Evolutionary conservation across 2,113 vertebrate genomes (phyloP).

Genomic region (Stegostoma tigrinum): DNA sequence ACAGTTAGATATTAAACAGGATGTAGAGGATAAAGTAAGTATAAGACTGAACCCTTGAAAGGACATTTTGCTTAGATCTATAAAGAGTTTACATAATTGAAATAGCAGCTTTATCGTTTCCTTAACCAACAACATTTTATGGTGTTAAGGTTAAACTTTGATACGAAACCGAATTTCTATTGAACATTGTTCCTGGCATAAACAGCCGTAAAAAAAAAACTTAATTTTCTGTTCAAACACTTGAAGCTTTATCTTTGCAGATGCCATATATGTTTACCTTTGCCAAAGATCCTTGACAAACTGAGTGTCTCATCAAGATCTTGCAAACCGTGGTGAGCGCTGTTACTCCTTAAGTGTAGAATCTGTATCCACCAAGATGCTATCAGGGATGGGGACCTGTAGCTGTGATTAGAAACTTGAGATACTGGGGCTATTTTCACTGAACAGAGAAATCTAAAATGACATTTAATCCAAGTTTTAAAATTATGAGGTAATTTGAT

Average conservation of each 20-base stretch:
- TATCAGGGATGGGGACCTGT: background rate
- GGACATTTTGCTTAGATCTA: conserved; percentile 1
- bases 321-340: background rate
- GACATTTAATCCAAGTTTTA: conserved; percentile 1
- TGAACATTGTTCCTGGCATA: background rate
- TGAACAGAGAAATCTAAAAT: background rate
- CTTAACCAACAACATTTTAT: background rate
- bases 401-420: conserved; percentile 2
- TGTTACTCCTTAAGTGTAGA: background rate
- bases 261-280: background rate
- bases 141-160: background rate
- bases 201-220: background rate
- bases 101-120: background rate
- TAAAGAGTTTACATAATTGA: background rate
- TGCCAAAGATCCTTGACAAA: background rate
- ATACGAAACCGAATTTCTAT: background rate
- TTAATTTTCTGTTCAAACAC: background rate
- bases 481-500: background rate
- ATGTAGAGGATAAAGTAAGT: conserved; percentile 17
- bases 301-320: background rate
- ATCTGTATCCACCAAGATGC: background rate
- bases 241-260: background rate
- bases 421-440: background rate
- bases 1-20: background rate
- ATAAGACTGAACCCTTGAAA: background rate